Percentiles rank a stretch among this genome's conserved stretches.
These are phyloP conservation scores for Plectrocnemia conspersa DNA, from an alignment of 1,140 invertebrate genomes.

Conservation along the genomic window DNA sequence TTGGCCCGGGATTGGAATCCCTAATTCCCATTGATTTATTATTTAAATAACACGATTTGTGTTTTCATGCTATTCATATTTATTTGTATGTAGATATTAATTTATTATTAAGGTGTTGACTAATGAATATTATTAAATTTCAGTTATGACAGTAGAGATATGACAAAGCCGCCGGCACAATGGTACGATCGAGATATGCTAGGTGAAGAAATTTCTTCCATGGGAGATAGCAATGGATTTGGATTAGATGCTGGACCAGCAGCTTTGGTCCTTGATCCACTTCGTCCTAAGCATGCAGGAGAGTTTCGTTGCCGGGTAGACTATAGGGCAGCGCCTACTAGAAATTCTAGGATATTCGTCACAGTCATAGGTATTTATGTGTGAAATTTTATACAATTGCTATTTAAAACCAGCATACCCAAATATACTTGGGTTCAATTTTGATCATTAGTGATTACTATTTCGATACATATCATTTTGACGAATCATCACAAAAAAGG, in stretches of 20 bases:
- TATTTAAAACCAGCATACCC: too few relatives aligned
- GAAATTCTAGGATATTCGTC: constrained; percentile 71
- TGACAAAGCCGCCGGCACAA: constrained; percentile 64
- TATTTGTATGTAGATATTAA: not conserved
- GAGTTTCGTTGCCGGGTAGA: constrained; percentile 76
- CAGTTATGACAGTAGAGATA: constrained; percentile 74
- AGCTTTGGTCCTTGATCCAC: constrained; percentile 67
- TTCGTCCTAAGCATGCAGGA: constrained; percentile 65
- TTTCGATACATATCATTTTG: too few relatives aligned
- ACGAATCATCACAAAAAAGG: too few relatives aligned
- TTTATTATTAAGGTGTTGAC: constrained; percentile 16
- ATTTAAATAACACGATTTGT: too few relatives aligned
- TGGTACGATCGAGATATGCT: constrained; percentile 63
- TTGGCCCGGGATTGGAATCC: too few relatives aligned
- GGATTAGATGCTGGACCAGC: constrained; percentile 65
- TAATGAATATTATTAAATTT: too few relatives aligned
- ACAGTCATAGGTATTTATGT: constrained; percentile 80
- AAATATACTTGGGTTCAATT: too few relatives aligned
- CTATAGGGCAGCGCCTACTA: constrained; percentile 75
- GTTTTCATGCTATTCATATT: too few relatives aligned
- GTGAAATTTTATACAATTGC: too few relatives aligned
- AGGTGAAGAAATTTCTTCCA: constrained; percentile 58
- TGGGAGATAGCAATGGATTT: constrained; percentile 58
- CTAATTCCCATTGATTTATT: too few relatives aligned
- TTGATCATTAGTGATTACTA: too few relatives aligned